phyloP scores from a whole-genome alignment of 2,113 vertebrate species.

The Setophaga kirtlandii region DNA sequence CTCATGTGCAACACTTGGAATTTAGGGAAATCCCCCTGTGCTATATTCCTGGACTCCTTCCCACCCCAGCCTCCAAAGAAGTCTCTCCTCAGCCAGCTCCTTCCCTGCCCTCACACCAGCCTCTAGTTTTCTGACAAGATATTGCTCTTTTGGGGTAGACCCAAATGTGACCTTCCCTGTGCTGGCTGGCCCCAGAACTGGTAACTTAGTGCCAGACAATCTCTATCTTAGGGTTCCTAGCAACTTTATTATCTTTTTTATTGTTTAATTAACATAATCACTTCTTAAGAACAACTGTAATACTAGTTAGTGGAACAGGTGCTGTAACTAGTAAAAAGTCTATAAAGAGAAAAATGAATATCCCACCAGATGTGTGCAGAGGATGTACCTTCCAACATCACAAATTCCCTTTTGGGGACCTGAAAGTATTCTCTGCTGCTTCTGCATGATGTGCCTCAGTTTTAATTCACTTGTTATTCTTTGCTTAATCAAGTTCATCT shows the following conservation, averaged over 20 bases:
- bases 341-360: constrained; percentile 6
- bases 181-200: background rate
- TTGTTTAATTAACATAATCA: background rate
- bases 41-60: background rate
- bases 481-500: constrained; percentile 65
- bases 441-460: background rate
- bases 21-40: background rate
- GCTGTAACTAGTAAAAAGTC: background rate
- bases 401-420: background rate
- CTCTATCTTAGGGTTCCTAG: background rate
- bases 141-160: background rate
- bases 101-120: background rate
- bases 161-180: background rate
- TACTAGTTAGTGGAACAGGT: background rate
- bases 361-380: background rate
- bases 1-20: background rate
- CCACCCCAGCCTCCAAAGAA: background rate
- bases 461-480: constrained; percentile 60
- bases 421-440: background rate
- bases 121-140: background rate
- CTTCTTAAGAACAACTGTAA: background rate
- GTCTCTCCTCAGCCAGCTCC: background rate
- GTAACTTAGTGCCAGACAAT: background rate
- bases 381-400: background rate
- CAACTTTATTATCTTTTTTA: background rate